phyloP scores from a whole-genome alignment of 2,113 vertebrate genomes.

The Rhabdomys dilectus region DNA sequence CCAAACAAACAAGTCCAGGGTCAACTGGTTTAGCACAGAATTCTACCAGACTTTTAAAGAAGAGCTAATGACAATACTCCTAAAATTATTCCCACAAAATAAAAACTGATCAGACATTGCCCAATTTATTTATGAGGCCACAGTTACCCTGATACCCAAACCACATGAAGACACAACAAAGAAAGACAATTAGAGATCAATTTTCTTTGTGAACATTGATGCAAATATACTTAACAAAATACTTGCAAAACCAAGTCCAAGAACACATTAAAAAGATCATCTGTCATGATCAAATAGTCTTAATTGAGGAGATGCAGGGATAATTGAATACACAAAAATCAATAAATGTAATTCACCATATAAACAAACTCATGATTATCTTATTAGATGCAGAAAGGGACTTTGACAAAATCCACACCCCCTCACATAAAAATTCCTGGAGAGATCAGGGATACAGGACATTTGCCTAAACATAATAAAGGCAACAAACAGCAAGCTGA shows the following conservation, averaged over 20 bases:
- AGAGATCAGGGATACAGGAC: background rate
- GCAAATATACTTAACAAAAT: background rate
- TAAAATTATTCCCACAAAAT: background rate
- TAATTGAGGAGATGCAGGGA: background rate
- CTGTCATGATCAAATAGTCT: background rate
- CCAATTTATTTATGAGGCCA: background rate
- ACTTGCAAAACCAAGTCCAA: background rate
- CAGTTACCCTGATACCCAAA: background rate
- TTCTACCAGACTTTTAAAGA: background rate
- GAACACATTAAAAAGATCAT: background rate
- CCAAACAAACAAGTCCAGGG: background rate
- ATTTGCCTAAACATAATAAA: background rate
- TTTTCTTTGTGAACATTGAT: background rate
- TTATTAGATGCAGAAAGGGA: background rate
- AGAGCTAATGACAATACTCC: background rate
- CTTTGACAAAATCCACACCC: background rate
- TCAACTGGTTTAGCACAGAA: background rate
- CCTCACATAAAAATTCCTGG: background rate
- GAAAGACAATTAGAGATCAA: background rate
- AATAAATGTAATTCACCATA: background rate
- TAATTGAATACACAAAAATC: background rate
- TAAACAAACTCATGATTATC: background rate
- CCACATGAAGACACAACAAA: background rate
- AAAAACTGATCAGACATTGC: background rate
- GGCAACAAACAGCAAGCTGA: background rate